A percentile compares a stretch with the other conserved stretches of the same genome.
phyloP scores from a whole-genome alignment of 2,888 invertebrate genomes.

The Thera britannica region DNA sequence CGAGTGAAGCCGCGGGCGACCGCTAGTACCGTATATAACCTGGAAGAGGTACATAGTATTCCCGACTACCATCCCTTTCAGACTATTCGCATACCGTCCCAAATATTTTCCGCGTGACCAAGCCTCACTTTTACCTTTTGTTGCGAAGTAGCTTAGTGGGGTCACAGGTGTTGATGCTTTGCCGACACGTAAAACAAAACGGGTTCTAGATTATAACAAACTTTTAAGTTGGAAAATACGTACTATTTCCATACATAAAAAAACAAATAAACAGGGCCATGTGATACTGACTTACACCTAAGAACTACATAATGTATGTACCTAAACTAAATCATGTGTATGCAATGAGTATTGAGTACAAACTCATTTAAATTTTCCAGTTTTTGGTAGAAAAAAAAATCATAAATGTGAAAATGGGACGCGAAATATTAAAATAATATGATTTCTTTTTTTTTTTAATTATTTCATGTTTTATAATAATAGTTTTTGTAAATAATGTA shows the following conservation, averaged over 20 bases:
- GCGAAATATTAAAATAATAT: no score
- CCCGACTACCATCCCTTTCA: background rate
- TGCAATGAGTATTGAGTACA: no score
- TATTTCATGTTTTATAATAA: no score
- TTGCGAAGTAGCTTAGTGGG: constrained; percentile 37
- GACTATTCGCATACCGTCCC: constrained; percentile 30
- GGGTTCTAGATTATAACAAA: constrained; percentile 14
- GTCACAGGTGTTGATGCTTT: constrained; percentile 49
- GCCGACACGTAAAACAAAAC: constrained; percentile 29
- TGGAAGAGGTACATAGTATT: background rate
- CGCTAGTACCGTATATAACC: background rate
- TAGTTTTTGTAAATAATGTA: no score
- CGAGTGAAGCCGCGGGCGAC: background rate
- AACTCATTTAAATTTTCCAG: no score
- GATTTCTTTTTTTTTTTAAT: no score
- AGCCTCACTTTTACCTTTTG: constrained; percentile 40
- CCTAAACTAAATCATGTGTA: no score
- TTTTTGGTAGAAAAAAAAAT: no score
- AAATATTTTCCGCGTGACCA: constrained; percentile 37
- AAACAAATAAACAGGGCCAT: no score
- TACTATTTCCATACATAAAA: background rate
- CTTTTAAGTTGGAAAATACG: constrained; percentile 4
- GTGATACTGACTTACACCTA: no score
- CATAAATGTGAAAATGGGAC: no score
- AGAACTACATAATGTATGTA: no score